Conservation (phyloP, 2,888 invertebrate genomes). For the Nymphalis polychloros region DNA sequence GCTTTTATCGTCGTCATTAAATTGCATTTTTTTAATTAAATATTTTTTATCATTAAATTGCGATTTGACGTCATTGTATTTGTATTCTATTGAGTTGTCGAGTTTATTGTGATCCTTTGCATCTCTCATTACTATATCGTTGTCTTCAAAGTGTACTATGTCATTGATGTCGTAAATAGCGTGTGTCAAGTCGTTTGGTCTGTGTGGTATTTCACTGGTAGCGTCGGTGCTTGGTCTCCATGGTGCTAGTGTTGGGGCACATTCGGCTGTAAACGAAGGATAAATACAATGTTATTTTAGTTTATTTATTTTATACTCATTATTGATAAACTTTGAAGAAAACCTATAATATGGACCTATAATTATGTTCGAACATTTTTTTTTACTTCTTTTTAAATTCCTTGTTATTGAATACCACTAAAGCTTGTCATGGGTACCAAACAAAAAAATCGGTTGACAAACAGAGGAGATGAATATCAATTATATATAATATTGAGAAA, state of each 20-base stretch:
- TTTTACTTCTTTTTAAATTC: no score
- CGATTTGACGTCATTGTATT: constrained; percentile 41
- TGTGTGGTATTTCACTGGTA: constrained; percentile 56
- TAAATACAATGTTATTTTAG: background rate
- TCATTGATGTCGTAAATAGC: constrained; percentile 72
- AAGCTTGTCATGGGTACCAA: no score
- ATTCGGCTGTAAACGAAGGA: constrained; percentile 65
- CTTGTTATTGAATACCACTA: no score
- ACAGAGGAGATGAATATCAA: no score
- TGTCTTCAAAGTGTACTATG: constrained; percentile 75
- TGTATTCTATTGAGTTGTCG: constrained; percentile 63
- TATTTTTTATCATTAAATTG: constrained; percentile 37
- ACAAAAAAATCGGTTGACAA: no score
- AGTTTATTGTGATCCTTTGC: constrained; percentile 65
- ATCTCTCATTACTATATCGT: constrained; percentile 75
- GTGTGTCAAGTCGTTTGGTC: constrained; percentile 49
- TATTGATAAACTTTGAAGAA: no score
- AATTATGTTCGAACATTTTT: no score
- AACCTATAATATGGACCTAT: no score
- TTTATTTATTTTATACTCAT: background rate
- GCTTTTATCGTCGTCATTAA: constrained; percentile 35
- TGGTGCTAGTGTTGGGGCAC: constrained; percentile 71
- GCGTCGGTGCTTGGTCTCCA: constrained; percentile 64
- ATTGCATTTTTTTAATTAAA: constrained; percentile 5
- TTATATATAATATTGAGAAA: no score